phyloP scores from a whole-genome alignment of 2,797 vertebrate genomes.

The Pangasius mekongensis region DNA sequence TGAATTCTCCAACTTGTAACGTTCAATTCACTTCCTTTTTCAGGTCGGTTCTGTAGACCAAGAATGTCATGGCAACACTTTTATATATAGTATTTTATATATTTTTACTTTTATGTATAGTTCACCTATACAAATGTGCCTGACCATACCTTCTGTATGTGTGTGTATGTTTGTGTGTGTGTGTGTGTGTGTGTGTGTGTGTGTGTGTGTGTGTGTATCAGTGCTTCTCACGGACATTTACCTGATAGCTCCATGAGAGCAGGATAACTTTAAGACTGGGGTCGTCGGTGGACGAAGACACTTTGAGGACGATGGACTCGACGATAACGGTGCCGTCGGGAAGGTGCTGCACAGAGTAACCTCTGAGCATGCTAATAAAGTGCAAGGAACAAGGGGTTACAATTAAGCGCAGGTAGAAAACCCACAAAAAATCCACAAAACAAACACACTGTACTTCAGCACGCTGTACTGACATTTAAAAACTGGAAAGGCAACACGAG shows the following conservation, averaged over 20 bases:
- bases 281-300: constrained; percentile 88
- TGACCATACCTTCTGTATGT: background rate
- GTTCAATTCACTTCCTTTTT: background rate
- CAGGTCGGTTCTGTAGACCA: background rate
- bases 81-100: background rate
- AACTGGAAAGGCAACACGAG: background rate
- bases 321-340: constrained; percentile 94
- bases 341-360: constrained; percentile 91
- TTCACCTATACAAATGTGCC: background rate
- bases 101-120: too few species aligned
- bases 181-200: background rate
- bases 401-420: background rate
- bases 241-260: constrained; percentile 98
- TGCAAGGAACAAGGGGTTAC: background rate
- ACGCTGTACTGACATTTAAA: constrained; percentile 40
- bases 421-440: background rate
- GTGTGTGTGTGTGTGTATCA: background rate
- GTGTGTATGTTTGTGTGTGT: background rate
- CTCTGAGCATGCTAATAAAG: constrained; percentile 84
- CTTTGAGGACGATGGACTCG: constrained; percentile 96
- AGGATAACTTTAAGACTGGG: constrained; percentile 88
- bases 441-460: background rate
- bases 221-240: constrained; percentile 54
- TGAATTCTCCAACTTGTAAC: too few species aligned
- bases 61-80: background rate